Evolutionary conservation across 2,113 vertebrate genomes (phyloP).

Genomic region (Nyctereutes procyonoides): DNA sequence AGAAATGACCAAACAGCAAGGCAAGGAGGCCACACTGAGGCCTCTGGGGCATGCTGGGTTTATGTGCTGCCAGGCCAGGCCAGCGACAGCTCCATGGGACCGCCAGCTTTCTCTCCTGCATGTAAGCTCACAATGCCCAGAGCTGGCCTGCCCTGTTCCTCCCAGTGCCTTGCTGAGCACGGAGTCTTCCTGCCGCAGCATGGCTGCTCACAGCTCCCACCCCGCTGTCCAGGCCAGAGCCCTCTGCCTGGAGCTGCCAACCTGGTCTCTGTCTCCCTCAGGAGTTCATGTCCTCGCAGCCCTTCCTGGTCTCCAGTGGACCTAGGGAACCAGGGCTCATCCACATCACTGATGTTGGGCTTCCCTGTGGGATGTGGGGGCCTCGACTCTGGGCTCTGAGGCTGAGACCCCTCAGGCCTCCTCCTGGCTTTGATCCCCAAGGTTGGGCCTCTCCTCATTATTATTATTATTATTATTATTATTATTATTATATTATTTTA

Average conservation of each 20-base stretch:
- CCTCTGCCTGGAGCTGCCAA: not conserved
- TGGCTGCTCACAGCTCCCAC: too few relatives aligned
- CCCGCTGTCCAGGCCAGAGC: not conserved
- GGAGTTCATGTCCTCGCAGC: not conserved
- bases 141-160: accelerated
- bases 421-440: not conserved
- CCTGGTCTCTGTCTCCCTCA: not conserved
- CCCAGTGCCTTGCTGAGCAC: not conserved
- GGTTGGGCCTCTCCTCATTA: not conserved
- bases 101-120: not conserved
- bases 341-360: not conserved
- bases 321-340: not conserved
- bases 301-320: too few relatives aligned
- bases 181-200: not conserved
- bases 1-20: not conserved
- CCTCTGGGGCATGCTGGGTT: not conserved
- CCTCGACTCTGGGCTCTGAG: not conserved
- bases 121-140: not conserved
- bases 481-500: too few relatives aligned
- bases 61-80: not conserved
- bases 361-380: accelerated
- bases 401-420: not conserved
- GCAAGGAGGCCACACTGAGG: not conserved
- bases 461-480: too few relatives aligned
- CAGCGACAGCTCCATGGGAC: not conserved